A percentile compares a stretch with the other conserved stretches of the same genome.
These are phyloP conservation scores for Pelagia noctiluca DNA, from an alignment of 30 jellyfish, hydroid and myxozoan species.

Conservation along the genomic window DNA sequence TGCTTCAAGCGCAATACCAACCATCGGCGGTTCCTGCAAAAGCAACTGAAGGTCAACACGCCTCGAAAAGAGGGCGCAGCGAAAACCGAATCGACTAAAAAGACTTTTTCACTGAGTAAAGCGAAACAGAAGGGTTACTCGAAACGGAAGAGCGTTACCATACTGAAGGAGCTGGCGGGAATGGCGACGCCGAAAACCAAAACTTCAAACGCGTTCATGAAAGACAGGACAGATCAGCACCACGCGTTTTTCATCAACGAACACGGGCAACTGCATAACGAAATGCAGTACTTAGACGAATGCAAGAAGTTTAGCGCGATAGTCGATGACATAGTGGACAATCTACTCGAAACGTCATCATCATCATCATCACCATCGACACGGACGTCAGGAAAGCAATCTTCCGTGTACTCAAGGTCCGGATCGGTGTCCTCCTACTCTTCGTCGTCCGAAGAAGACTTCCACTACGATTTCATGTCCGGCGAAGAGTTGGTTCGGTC, in stretches of 20 bases:
- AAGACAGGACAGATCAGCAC: not conserved
- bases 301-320: constrained; percentile 45
- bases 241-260: not conserved
- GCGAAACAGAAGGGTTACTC: constrained; percentile 22
- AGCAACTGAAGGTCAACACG: constrained; percentile 76
- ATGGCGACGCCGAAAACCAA: not conserved
- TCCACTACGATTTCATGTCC: constrained; percentile 77
- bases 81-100: constrained; percentile 26
- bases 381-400: not conserved
- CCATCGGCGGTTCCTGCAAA: constrained; percentile 93
- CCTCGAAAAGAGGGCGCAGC: constrained; percentile 7
- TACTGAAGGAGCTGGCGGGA: not conserved
- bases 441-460: constrained; percentile 76
- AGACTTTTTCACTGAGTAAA: constrained; percentile 54
- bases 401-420: constrained; percentile 32
- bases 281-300: constrained; percentile 59
- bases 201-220: not conserved
- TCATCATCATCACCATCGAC: not conserved
- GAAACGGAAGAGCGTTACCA: not conserved
- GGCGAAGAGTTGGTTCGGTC: constrained; percentile 95
- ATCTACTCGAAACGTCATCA: constrained; percentile 61
- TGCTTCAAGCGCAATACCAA: constrained; percentile 97
- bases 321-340: constrained; percentile 80
- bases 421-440: constrained; percentile 71
- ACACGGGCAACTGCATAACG: constrained; percentile 16